These are phyloP conservation scores for Gisinianus flammeolus DNA, from an alignment of 2,888 invertebrate genomes.

Conservation along the genomic window DNA sequence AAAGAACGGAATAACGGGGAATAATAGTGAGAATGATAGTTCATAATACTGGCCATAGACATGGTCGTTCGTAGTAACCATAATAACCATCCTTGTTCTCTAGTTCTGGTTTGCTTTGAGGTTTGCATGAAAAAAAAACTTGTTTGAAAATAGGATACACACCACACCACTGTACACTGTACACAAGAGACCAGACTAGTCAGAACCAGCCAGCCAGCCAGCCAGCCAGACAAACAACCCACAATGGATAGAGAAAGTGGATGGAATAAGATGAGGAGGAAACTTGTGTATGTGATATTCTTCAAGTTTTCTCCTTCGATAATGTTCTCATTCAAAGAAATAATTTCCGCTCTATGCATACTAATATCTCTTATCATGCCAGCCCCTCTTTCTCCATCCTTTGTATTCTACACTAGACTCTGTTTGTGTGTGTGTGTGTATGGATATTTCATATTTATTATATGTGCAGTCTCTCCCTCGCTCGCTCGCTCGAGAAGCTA, in stretches of 20 bases:
- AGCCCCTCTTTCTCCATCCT: background rate
- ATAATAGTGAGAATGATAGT: background rate
- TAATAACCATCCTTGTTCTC: background rate
- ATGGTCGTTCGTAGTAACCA: background rate
- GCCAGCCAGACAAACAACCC: background rate
- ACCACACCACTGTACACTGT: too few species aligned
- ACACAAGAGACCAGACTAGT: too few species aligned
- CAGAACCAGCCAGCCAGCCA: too few species aligned
- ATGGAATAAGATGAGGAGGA: background rate
- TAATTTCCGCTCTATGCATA: constrained; percentile 37
- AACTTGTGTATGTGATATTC: background rate
- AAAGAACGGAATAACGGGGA: background rate
- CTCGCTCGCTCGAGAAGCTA: background rate
- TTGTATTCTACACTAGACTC: background rate
- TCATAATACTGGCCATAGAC: constrained; percentile 5
- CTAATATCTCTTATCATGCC: constrained; percentile 36
- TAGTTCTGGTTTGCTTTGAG: background rate
- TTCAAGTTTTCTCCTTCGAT: constrained; percentile 20
- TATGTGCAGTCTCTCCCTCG: background rate
- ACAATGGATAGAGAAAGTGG: background rate
- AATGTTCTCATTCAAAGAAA: constrained; percentile 29
- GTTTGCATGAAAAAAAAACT: background rate
- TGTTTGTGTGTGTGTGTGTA: background rate
- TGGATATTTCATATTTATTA: background rate
- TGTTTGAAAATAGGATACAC: background rate